Base-by-base conservation (phyloP, 2,888 invertebrate genomes). In the Vandiemenella viatica region DNA sequence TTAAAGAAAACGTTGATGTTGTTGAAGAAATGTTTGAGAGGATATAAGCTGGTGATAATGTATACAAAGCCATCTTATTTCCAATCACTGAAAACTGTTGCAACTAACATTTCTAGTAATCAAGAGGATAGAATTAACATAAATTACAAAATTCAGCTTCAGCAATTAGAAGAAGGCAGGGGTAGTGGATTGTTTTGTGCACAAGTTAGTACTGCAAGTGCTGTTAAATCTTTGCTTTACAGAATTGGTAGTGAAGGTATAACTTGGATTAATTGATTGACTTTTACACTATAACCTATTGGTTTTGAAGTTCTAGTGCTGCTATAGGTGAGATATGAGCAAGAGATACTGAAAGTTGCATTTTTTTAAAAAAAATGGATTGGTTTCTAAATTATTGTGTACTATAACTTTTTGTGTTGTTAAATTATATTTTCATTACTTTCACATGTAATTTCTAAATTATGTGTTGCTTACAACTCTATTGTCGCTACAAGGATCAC, bases 51-150 rank as follows among this genome's bases (percentile, higher is more conserved):
- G 43, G 62, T 64, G 42, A 63, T 72, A 46, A 56, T 76, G 26
- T 78, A 73, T 57, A 75, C 73, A 46, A 70, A 67, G 62, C 72
- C 73, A 41, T 64, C 62, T 56, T 68, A 75, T 61, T 74, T 72
- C 59, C 63, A 62, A 58, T 69, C 71, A 32, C 7, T 10, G n/a
- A 42, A 42, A 10, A n/a, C n/a, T n/a, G n/a, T n/a, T n/a, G 17
- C 17, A 3, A 5, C 5, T n/a, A 17, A 38, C 13, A 10, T 42
- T 18, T 19, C 16, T 7, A 21, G n/a, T 19, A 13, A 42, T 8
- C n/a, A n/a, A 13, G 19, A 42, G 13, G 40, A 17, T 1, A 18
- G 40, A 5, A 16, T 6, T 6, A 13, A 16, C 13, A 8, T 26
- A 6, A 32, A 43, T 1, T 38, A 40, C 18, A 47, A 16, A 23